Evolutionary conservation across 1,140 invertebrate genomes (phyloP), one percentile per base, ranked within the genome.

Genomic region (Arctopsyche grandis): DNA sequence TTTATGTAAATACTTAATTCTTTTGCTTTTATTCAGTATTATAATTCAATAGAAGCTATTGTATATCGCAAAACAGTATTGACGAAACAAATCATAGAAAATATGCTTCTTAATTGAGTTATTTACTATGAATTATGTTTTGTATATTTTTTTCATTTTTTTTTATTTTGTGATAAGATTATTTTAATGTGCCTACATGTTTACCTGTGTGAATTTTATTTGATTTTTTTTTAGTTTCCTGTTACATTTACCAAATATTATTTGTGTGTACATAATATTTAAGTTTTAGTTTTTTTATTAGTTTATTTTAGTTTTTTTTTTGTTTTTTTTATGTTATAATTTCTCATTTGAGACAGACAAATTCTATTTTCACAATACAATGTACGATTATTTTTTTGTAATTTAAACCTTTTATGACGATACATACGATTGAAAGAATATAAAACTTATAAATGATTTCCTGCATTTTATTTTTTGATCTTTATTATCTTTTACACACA

Each of bases 361-460:
- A 56, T 71, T 79, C 43, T 76, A 63, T 26, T 24, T 19, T 71
- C 26, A 77, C 77, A 69, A 46, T 81, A 78, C 56, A 78, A 75
- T 75, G 73, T 78, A 38, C 63, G 38, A 75, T 74, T 74, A 38
- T 48, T 81, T 60, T 69, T 78, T 74, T 81, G 69, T 71, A 71
- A 74, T 79, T 58, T 16, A 70, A 80, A 77, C 78, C 56, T 76
- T 75, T 75, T 78, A 16, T 69, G 69, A 78, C 70, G 74, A 82
- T 82, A 78, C 81, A 75, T 78, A 70, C 81, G 81, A 80, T 78
- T 77, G 81, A 82, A 80, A 82, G 81, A 82, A 82, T 80, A 82
- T 77, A 79, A 77, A 56, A 73, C 46, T 29, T 77, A 1, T 14
- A 77, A 77, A 69, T 26, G 60, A 56, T 43, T 70, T 38, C 38